Base-by-base conservation (phyloP, 2,888 invertebrate genomes). In the Zhengitettix transpicula region DNA sequence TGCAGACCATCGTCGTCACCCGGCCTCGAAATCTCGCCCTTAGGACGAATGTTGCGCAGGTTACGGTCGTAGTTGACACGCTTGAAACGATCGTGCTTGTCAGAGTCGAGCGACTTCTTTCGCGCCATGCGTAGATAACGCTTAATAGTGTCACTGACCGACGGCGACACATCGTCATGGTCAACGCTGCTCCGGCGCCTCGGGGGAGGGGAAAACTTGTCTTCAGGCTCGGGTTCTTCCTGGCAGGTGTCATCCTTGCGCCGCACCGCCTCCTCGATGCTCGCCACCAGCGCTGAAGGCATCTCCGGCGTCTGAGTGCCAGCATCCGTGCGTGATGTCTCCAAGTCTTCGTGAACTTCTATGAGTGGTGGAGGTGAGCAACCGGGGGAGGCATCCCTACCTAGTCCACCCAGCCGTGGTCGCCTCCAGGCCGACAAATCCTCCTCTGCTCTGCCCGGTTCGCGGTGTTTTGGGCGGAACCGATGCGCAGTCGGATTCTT, bases 61-160 rank as follows among this genome's bases (percentile, higher is more conserved):
- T 89, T 90, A 62, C 87, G 80, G 68, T 92, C 91, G 68, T 92
- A 92, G 71, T 92, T 92, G 17, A 92, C 89, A 0, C 90, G 81
- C 70, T 90, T 90, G 70, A 91, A 92, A 57, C 87, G 80, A 69
- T 88, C 90, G 3, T 80, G 82, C 70, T 87, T 87, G 65, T 87
- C 87, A 2, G 84, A 82, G 71, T 90, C 89, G 11, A 86, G 83
- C 68, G 88, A 89, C 69, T 91, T 91, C 70, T 91, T 91, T 44
- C 91, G 78, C 10, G 89, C 90, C 90, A 91, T 91, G 60, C 88
- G 77, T 57, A 91, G 73, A 71, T 91, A 91, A 11, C 90, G 77
- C 72, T 90, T 90, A 62, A 91, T 89, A 0, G 89, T 90, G 69
- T 90, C 89, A 69, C 89, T 87, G 40, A 91, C 90, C 1, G 89